Base-by-base conservation (phyloP, 2,888 invertebrate genomes). In the Aproaerema taeniolella region DNA sequence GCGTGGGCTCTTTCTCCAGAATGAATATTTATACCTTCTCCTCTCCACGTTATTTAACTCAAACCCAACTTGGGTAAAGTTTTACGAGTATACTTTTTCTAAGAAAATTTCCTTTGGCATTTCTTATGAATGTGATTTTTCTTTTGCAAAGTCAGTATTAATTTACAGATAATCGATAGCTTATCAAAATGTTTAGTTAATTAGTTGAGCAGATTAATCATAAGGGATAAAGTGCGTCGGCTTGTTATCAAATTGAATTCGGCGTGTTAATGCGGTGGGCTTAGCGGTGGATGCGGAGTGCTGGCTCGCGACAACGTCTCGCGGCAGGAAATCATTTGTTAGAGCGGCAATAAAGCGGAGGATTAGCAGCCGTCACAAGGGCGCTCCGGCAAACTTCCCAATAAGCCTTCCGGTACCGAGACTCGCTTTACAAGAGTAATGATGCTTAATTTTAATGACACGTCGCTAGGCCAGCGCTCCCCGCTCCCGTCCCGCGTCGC, bases 381-480 rank as follows among this genome's bases (percentile, higher is more conserved):
- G 61, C 53, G 60, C 55, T 41, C 47, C 63, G 72, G 71, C 72
- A 77, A 79, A 81, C 67, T 81, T 78, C 66, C 73, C 78, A 80
- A 83, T 82, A 80, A 81, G 74, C 72, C 70, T 72, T 74, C 70
- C 73, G 69, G 64, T 69, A 72, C 62, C 67, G 64, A 66, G 70
- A 67, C 62, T 73, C 73, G 67, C 71, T 75, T 74, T 80, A 77
- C 79, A 82, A 86, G 82, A 83, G 78, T 83, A 83, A 86, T 82
- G 85, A 85, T 75, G 82, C 70, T 85, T 81, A 86, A 85, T 85
- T 85, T 86, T 85, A 85, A 86, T 82, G 83, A 78, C 81, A 71
- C 78, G 81, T 81, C 81, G 78, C 61, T 61, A 52, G 50, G 49
- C 38, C 61, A 51, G 49, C 51, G 43, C 31, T 62, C 59, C 44